phyloP scores from a whole-genome alignment of 1,140 invertebrate species.

The Paracyclopina nana region DNA sequence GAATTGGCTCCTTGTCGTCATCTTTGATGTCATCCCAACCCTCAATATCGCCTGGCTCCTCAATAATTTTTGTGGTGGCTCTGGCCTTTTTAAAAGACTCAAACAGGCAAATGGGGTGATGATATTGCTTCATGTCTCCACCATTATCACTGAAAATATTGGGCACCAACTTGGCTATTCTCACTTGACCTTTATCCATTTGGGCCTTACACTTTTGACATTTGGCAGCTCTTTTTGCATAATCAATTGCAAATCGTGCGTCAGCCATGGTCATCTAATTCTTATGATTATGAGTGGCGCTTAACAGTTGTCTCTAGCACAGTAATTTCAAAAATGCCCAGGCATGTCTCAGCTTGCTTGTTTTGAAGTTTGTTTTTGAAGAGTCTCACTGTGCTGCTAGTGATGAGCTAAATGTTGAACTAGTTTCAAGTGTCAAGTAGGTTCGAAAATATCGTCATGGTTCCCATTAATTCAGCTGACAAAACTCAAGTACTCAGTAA shows the following conservation, averaged over 20 bases:
- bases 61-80: constrained; percentile 56
- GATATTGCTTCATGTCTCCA: constrained; percentile 72
- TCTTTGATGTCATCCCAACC: constrained; percentile 45
- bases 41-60: constrained; percentile 45
- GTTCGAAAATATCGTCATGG: too few relatives aligned
- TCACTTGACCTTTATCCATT: constrained; percentile 39
- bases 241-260: constrained; percentile 3
- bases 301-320: too few relatives aligned
- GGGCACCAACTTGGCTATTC: constrained; percentile 39
- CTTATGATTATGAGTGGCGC: too few relatives aligned
- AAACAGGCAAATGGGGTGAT: constrained; percentile 57
- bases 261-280: constrained; percentile 12
- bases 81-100: constrained; percentile 52
- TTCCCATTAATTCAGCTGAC: too few relatives aligned
- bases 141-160: constrained; percentile 51
- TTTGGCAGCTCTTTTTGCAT: constrained; percentile 30
- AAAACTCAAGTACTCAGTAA: too few relatives aligned
- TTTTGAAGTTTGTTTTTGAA: too few relatives aligned
- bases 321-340: too few relatives aligned
- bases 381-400: too few relatives aligned
- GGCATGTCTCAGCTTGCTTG: too few relatives aligned
- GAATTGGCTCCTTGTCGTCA: constrained; percentile 38
- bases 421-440: too few relatives aligned
- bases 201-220: constrained; percentile 70
- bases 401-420: too few relatives aligned